phyloP scores from a whole-genome alignment of 35 echinoderm and acorn worm species.

The Diadema setosum region DNA sequence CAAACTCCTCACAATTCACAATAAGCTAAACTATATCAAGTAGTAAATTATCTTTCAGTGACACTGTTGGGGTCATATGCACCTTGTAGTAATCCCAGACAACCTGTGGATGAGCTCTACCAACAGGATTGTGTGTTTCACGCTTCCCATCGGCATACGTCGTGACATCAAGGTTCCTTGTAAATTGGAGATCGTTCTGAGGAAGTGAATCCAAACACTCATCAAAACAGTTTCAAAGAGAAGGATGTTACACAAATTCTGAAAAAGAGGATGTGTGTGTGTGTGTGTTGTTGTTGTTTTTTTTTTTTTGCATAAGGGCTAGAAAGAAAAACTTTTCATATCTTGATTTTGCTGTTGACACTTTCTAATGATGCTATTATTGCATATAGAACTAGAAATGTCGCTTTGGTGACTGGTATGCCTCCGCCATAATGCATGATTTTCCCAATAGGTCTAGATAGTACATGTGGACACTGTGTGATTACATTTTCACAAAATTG shows the following conservation, averaged over 20 bases:
- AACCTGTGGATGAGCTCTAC: constrained; percentile 89
- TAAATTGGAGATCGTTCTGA: constrained; percentile 93
- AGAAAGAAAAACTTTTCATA: background rate
- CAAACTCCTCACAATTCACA: too few species aligned
- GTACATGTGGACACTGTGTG: too few species aligned
- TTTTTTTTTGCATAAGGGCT: background rate
- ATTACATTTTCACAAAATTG: too few species aligned
- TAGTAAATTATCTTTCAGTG: too few species aligned
- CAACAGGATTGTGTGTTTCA: constrained; percentile 94
- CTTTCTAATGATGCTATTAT: background rate
- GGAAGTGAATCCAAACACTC: background rate
- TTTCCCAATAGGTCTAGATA: too few species aligned
- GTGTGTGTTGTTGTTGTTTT: too few species aligned
- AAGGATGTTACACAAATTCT: background rate
- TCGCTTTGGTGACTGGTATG: too few species aligned
- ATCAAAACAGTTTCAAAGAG: background rate
- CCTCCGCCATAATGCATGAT: too few species aligned
- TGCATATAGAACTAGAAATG: too few species aligned
- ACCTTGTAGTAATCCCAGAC: constrained; percentile 98
- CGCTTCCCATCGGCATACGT: constrained; percentile 85
- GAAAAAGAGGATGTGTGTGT: background rate
- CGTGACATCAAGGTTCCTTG: constrained; percentile 82
- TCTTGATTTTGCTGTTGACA: background rate
- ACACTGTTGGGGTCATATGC: too few species aligned
- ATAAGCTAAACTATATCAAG: too few species aligned